These are phyloP conservation scores for Corynorhinus townsendii DNA, from an alignment of 2,113 vertebrate species.

Conservation along the genomic window DNA sequence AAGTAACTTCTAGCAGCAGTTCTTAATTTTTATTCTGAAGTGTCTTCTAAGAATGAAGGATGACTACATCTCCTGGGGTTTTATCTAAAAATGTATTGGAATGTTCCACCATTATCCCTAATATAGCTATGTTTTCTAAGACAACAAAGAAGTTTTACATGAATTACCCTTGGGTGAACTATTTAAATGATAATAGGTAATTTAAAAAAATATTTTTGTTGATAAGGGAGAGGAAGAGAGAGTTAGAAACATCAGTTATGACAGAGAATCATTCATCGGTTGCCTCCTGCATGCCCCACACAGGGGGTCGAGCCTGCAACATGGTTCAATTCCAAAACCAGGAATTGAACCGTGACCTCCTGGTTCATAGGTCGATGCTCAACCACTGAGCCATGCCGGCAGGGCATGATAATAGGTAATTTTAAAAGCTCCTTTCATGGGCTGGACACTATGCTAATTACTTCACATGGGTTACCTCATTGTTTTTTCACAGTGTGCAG, in stretches of 20 bases:
- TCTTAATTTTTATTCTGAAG: constrained; percentile 15
- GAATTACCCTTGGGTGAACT: background rate
- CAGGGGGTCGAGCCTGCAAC: too few relatives aligned
- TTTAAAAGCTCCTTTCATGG: background rate
- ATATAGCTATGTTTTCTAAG: background rate
- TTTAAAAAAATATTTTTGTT: background rate
- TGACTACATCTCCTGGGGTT: background rate
- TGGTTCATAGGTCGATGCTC: too few relatives aligned
- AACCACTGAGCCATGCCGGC: too few relatives aligned
- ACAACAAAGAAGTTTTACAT: background rate
- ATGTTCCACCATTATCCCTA: background rate
- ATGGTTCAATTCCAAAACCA: too few relatives aligned
- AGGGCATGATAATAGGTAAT: background rate
- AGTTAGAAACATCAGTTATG: too few relatives aligned
- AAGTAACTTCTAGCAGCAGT: background rate
- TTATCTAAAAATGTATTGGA: background rate
- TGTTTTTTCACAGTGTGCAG: background rate
- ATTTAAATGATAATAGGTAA: constrained; percentile 20
- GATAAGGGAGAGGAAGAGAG: too few relatives aligned
- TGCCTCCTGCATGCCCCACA: too few relatives aligned
- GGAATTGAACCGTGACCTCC: too few relatives aligned
- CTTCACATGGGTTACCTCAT: background rate
- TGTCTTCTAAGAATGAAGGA: background rate
- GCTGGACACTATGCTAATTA: background rate
- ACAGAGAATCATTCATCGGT: too few relatives aligned